Evolutionary conservation across 2,888 invertebrate species (phyloP), one percentile per base, ranked within the genome.

Genomic region (Folsomia manolachei): DNA sequence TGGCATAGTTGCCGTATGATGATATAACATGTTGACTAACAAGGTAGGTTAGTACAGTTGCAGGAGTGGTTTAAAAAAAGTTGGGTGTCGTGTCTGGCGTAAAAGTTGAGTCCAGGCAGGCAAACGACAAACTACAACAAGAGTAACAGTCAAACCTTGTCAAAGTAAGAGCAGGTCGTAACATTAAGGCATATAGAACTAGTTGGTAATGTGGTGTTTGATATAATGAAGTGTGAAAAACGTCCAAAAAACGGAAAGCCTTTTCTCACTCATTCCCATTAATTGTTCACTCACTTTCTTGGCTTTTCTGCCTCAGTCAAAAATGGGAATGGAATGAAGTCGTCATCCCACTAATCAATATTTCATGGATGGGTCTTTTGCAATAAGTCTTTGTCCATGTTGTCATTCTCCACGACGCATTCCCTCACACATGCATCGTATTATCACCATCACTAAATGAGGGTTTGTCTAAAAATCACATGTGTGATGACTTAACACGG

Each of bases 211-310:
- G n/a, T n/a, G n/a, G n/a, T n/a, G n/a, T n/a, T n/a, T n/a, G n/a
- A n/a, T 14, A 76, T 74, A 69, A 66, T 76, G 76, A 76, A 74
- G 72, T 69, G 72, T 76, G 76, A 74, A 76, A 76, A 74, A 74
- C 72, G 74, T 71, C 70, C 71, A 71, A 70, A 72, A 75, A 72
- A 70, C 24, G n/a, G 21, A 4, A 21, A 52, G 14, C 19, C 23
- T 21, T 19, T 39, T 14, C 39, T 39, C 39, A 14, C 39, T 14
- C n/a, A n/a, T n/a, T n/a, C 39, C 14, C 39, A 14, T 14, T 39
- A 39, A 39, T 14, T 39, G 39, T n/a, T n/a, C n/a, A n/a, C n/a
- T n/a, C 4, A 39, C 39, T 39, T 39, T 39, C 39, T 39, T 39
- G 4, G 14, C 7, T 9, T 39, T 39, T 19, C 64, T 25, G 26